Percentiles rank a stretch among this genome's conserved stretches.
These are phyloP conservation scores for Wasmannia auropunctata DNA, from an alignment of 1,140 invertebrate species.

Conservation along the genomic window DNA sequence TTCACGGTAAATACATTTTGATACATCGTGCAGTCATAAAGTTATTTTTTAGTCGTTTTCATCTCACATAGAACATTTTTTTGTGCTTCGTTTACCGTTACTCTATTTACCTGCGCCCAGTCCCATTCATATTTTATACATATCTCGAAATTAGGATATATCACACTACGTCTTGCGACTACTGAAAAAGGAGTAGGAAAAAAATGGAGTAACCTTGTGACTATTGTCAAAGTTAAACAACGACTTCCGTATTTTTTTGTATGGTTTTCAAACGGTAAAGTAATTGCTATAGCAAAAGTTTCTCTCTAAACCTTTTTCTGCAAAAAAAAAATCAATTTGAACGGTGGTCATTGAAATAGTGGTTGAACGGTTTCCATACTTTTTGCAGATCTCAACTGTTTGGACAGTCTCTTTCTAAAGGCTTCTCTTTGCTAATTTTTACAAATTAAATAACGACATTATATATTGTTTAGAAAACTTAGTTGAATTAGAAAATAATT, in stretches of 20 bases:
- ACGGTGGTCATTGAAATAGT: background rate
- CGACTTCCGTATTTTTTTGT: constrained; percentile 70
- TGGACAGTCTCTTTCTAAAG: background rate
- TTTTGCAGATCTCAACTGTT: background rate
- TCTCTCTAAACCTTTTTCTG: background rate
- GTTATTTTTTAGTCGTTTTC: constrained; percentile 23
- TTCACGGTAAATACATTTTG: background rate
- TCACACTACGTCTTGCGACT: constrained; percentile 43
- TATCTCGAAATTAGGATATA: background rate
- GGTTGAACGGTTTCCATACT: constrained; percentile 61
- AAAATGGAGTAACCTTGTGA: constrained; percentile 72
- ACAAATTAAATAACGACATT: background rate
- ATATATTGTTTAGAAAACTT: background rate
- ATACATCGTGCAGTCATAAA: constrained; percentile 54
- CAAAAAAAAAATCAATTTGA: background rate
- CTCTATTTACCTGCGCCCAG: constrained; percentile 37
- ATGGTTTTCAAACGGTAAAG: background rate
- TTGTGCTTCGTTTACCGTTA: constrained; percentile 3
- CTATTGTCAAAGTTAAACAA: constrained; percentile 66
- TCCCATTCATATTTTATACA: background rate
- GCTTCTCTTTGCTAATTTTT: background rate
- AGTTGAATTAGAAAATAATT: background rate
- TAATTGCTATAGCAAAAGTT: background rate
- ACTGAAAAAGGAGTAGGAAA: constrained; percentile 67
- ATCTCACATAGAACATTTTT: constrained; percentile 41